Percentiles rank a stretch among this genome's conserved stretches.
Evolutionary conservation across 2,888 invertebrate genomes (phyloP).

Genomic region (Busseola fusca): DNA sequence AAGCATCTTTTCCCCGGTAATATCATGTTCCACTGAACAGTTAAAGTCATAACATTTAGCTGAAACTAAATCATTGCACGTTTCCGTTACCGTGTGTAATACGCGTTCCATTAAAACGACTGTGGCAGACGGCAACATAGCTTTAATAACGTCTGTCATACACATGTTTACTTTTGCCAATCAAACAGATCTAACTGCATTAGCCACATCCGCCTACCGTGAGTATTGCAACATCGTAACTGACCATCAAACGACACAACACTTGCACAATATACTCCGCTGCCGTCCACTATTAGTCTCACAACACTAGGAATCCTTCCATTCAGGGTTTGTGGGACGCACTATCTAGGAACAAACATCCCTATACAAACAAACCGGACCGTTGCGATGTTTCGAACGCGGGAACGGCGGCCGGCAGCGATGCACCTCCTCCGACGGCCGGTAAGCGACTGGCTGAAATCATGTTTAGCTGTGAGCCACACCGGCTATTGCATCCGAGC

Average conservation of each 20-base stretch:
- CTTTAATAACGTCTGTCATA: conserved; percentile 79
- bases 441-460: conserved; percentile 86
- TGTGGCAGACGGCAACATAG: conserved; percentile 73
- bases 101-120: conserved; percentile 79
- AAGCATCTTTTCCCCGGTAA: conserved; percentile 58
- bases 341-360: conserved; percentile 86
- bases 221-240: conserved; percentile 71
- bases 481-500: conserved; percentile 89
- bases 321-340: conserved; percentile 78
- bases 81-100: conserved; percentile 80
- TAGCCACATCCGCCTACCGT: conserved; percentile 74
- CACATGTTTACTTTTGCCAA: conserved; percentile 83
- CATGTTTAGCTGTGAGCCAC: conserved; percentile 87
- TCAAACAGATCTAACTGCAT: conserved; percentile 83
- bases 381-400: conserved; percentile 82
- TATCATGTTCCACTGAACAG: conserved; percentile 68
- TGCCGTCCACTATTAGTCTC: conserved; percentile 66
- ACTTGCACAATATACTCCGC: conserved; percentile 73
- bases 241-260: conserved; percentile 77
- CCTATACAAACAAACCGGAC: conserved; percentile 80
- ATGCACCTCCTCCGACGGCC: conserved; percentile 79
- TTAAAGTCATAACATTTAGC: conserved; percentile 73
- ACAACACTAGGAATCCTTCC: conserved; percentile 79
- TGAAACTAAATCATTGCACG: conserved; percentile 80
- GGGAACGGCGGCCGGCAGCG: conserved; percentile 75